phyloP scores from a whole-genome alignment of 2,797 vertebrate species.

The Falco rusticolus region DNA sequence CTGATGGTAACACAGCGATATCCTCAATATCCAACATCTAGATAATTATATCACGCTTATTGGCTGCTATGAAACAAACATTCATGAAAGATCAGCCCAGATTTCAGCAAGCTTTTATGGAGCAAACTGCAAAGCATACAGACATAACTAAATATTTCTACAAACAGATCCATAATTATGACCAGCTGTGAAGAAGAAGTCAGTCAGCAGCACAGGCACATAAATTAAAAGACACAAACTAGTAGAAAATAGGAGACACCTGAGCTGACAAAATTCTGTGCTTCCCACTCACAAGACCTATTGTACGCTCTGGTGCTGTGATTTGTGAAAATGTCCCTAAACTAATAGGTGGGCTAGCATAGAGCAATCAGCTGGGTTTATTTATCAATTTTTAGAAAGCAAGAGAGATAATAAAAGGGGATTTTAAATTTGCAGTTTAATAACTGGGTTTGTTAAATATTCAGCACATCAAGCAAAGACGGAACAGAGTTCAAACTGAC shows the following conservation, averaged over 20 bases:
- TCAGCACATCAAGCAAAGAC: background rate
- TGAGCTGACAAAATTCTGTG: background rate
- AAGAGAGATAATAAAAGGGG: background rate
- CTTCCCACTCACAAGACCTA: fast-evolving
- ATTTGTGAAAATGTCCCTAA: background rate
- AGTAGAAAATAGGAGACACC: background rate
- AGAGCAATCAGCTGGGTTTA: background rate
- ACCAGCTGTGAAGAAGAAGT: background rate
- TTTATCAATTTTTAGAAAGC: background rate
- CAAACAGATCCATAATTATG: background rate
- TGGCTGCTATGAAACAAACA: background rate
- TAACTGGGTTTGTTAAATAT: background rate
- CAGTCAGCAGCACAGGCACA: background rate
- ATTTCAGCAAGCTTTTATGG: background rate
- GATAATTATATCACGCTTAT: background rate
- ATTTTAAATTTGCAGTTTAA: background rate
- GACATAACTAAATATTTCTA: background rate
- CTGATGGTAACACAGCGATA: background rate
- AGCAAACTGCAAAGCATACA: background rate
- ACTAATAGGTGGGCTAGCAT: fast-evolving
- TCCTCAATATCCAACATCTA: background rate
- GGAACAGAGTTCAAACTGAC: background rate
- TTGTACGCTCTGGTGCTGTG: background rate
- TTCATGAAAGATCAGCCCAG: background rate
- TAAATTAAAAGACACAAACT: background rate